Evolutionary conservation across 2,888 invertebrate species (phyloP).

Genomic region (Drosophila anomelani): DNA sequence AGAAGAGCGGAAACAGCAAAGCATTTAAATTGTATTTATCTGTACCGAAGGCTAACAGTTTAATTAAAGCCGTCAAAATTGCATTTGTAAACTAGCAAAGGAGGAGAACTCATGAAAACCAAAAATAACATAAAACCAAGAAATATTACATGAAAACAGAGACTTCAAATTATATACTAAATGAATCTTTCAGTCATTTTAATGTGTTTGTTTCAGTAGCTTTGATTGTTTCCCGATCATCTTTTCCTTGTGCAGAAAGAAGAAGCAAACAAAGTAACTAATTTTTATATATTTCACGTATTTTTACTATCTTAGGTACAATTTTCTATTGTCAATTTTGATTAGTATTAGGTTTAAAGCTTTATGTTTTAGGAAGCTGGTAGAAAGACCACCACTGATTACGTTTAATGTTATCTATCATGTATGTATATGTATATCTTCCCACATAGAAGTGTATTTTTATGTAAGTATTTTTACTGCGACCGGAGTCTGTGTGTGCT

Average conservation of each 20-base stretch:
- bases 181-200: slow-evolving; percentile 16
- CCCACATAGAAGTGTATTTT: slow-evolving; percentile 54
- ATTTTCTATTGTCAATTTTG: slow-evolving; percentile 57
- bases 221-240: slow-evolving; percentile 30
- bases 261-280: slow-evolving; percentile 36
- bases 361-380: slow-evolving; percentile 66
- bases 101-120: slow-evolving; percentile 23
- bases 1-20: slow-evolving; percentile 42
- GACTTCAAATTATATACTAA: slow-evolving; percentile 16
- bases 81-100: slow-evolving; percentile 73
- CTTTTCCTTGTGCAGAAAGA: slow-evolving; percentile 37
- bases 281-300: slow-evolving; percentile 47
- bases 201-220: slow-evolving; percentile 41
- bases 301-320: slow-evolving; percentile 60
- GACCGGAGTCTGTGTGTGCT: slow-evolving; percentile 16
- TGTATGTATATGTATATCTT: slow-evolving; percentile 40
- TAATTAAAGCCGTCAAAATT: slow-evolving; percentile 70
- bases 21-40: slow-evolving; percentile 74
- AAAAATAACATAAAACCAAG: slow-evolving; percentile 21
- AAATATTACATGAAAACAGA: slow-evolving; percentile 30
- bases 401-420: slow-evolving; percentile 71
- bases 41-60: slow-evolving; percentile 62
- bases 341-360: slow-evolving; percentile 76
- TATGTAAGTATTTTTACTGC: slow-evolving; percentile 52
- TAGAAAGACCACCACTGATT: slow-evolving; percentile 72